Evolutionary conservation across 2,888 invertebrate genomes (phyloP).

Genomic region (Cephus pygmeus): DNA sequence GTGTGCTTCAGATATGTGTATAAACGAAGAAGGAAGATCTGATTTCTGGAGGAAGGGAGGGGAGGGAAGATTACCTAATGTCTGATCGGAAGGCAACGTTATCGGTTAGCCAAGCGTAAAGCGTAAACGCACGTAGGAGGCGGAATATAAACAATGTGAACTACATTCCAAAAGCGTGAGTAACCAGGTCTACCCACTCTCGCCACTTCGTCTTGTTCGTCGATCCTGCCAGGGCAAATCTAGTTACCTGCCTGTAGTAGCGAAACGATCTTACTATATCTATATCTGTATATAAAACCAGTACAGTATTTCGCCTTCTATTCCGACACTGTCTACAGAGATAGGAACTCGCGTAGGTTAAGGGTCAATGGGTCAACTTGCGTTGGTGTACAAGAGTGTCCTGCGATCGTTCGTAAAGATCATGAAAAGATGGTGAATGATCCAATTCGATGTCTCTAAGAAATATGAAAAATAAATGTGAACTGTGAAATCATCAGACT

Average conservation of each 20-base stretch:
- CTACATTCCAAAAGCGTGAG: constrained; percentile 47
- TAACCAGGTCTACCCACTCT: constrained; percentile 39
- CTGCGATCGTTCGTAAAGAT: neutral
- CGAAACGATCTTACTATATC: neutral
- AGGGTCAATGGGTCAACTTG: neutral
- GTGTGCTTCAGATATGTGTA: neutral
- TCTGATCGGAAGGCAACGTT: neutral
- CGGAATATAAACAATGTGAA: constrained; percentile 45
- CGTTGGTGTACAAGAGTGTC: neutral
- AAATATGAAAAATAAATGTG: neutral
- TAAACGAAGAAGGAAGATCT: neutral
- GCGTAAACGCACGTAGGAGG: constrained; percentile 34
- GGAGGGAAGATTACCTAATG: neutral
- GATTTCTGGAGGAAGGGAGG: neutral
- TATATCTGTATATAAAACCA: neutral
- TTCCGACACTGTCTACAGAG: neutral
- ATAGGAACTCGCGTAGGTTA: neutral
- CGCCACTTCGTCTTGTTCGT: constrained; percentile 21
- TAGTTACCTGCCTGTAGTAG: constrained; percentile 29
- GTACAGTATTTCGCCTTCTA: neutral
- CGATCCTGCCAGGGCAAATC: constrained; percentile 35
- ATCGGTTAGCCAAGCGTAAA: constrained; percentile 2
- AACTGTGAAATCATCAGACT: neutral
- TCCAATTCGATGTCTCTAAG: neutral
- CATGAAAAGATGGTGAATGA: neutral